Base-by-base conservation (phyloP, 2,888 invertebrate genomes). In the Caenorhabditis zanzibari region DNA sequence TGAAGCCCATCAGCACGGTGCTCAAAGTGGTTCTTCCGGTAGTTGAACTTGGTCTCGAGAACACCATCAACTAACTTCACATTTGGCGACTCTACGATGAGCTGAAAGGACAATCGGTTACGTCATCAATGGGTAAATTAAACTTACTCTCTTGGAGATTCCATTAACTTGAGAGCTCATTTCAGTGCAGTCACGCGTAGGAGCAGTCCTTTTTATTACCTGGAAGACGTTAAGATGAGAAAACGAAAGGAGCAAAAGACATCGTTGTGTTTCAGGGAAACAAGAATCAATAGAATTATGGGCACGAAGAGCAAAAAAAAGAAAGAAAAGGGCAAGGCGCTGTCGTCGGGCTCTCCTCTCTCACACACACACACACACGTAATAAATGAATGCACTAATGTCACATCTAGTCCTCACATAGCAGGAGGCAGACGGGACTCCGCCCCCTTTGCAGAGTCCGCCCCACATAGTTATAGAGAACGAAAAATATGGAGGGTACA, bases 31-130 rank as follows among this genome's bases (percentile, higher is more conserved):
- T 88, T 88, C 81, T 88, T 88, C 0, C 84, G 69, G 61, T 88
- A 88, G 71, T 24, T 63, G 69, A 83, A 88, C 4, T 81, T 75
- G 12, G 86, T 85, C 58, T 85, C 79, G n/a, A 88, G 81, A 12
- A 59, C 69, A 12, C 77, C 81, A 5, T 85, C 87, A 19, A 86
- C 82, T 47, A 83, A 64, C 19, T 83, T 86, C 28, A 89, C 87
- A 58, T 81, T 56, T 6, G 89, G 84, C 5, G 88, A 89, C 28
- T 88, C 82, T 69, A 90, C 89, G 10, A 83, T 79, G 4, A 90
- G 77, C 88, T 88, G 69, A 35, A 83, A 79, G 14, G n/a, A 41
- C n/a, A 38, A 38, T 10, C 12, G 3, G 22, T 26, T 61, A 22
- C 32, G 14, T 59, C 28, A 22, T 63, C 10, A 47, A 10, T 26